Evolutionary conservation across 2,797 vertebrate genomes (phyloP).

Genomic region (Carapus acus): DNA sequence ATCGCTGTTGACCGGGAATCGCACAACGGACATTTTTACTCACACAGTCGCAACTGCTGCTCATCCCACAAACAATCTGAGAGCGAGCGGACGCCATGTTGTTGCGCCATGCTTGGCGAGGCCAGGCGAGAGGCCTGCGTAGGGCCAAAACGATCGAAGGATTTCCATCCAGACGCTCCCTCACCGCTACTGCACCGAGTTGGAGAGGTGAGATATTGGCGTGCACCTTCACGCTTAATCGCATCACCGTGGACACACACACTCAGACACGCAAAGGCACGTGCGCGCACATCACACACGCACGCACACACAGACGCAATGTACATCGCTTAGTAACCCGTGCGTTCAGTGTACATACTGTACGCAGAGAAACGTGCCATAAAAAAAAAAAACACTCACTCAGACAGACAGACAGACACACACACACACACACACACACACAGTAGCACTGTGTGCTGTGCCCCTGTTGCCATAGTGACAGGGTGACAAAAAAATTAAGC

Average conservation of each 20-base stretch:
- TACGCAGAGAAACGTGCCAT: too few relatives aligned
- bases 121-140: too few relatives aligned
- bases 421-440: slow-evolving; percentile 32
- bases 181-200: slow-evolving; percentile 14
- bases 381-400: not conserved
- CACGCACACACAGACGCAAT: slow-evolving; percentile 8
- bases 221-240: slow-evolving; percentile 27
- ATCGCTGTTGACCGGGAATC: too few relatives aligned
- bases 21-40: too few relatives aligned
- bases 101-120: too few relatives aligned
- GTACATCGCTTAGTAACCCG: too few relatives aligned
- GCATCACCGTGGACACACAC: slow-evolving; percentile 12
- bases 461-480: slow-evolving; percentile 60
- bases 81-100: too few relatives aligned
- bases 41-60: too few relatives aligned
- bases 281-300: too few relatives aligned
- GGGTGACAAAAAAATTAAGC: slow-evolving; percentile 53
- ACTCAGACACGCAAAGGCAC: slow-evolving; percentile 26
- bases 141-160: not conserved
- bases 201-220: slow-evolving; percentile 14
- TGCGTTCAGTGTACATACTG: not conserved
- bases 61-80: too few relatives aligned
- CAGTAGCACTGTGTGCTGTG: slow-evolving; percentile 26
- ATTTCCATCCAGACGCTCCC: slow-evolving; percentile 10
- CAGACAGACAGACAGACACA: slow-evolving; percentile 22